phyloP scores from a whole-genome alignment of 2,797 vertebrate genomes.

The Onychomys torridus region DNA sequence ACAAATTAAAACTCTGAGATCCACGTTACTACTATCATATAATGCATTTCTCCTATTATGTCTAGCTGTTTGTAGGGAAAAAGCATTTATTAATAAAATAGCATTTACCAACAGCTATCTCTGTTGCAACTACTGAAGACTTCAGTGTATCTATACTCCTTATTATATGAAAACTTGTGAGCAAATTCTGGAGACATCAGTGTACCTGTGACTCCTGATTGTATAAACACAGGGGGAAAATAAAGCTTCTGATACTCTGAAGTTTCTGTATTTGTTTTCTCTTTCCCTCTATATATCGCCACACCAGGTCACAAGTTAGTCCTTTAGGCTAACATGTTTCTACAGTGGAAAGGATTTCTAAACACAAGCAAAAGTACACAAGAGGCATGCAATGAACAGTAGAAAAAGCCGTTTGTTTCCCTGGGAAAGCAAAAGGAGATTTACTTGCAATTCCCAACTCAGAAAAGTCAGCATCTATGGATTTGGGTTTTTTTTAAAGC shows the following conservation, averaged over 20 bases:
- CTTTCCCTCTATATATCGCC: not conserved
- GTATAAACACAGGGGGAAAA: not conserved
- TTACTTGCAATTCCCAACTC: not conserved
- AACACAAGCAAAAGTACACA: conserved; percentile 1
- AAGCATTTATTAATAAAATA: not conserved
- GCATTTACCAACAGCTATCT: not conserved
- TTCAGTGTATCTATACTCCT: not conserved
- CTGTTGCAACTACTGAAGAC: not conserved
- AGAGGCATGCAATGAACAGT: not conserved
- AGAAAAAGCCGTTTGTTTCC: not conserved
- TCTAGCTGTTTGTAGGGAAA: not conserved
- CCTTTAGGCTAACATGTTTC: not conserved
- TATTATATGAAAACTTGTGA: not conserved
- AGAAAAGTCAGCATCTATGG: not conserved
- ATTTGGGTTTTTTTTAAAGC: not conserved
- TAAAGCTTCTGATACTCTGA: not conserved
- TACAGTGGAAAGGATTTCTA: conserved; percentile 4
- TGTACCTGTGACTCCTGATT: not conserved
- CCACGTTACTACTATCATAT: not conserved
- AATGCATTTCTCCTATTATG: not conserved
- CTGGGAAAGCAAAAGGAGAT: conserved; percentile 15
- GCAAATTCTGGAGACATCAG: not conserved
- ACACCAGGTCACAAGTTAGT: not conserved
- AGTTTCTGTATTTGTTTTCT: not conserved
- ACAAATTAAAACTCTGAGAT: not conserved